These are phyloP conservation scores for Cyanistes caeruleus DNA, from an alignment of 2,113 vertebrate species.

Conservation along the genomic window DNA sequence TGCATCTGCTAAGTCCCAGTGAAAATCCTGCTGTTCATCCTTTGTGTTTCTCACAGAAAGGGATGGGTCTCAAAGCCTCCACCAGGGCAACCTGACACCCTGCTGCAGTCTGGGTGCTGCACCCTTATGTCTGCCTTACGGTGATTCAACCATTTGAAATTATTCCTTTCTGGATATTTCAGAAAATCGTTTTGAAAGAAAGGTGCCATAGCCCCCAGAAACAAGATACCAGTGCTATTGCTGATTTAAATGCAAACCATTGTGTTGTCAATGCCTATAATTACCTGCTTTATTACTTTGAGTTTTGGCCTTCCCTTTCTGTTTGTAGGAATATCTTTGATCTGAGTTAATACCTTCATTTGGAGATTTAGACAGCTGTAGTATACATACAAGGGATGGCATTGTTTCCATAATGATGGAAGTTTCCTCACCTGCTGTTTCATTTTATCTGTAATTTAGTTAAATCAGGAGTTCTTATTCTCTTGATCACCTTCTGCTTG, in stretches of 20 bases:
- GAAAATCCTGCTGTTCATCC: neutral
- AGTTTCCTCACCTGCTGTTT: constrained; percentile 25
- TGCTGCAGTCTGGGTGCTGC: neutral
- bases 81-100: neutral
- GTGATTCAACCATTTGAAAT: neutral
- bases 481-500: constrained; percentile 5
- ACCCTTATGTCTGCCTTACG: neutral
- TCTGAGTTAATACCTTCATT: constrained; percentile 39
- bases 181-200: constrained; percentile 21
- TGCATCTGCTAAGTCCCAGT: neutral
- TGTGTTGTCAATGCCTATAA: constrained; percentile 19
- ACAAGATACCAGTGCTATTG: neutral
- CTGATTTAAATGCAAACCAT: neutral
- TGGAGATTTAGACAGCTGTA: constrained; percentile 37
- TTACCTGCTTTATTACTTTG: constrained; percentile 3
- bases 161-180: neutral
- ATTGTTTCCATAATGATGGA: constrained; percentile 47
- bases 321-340: constrained; percentile 47
- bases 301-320: neutral
- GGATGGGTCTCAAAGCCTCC: neutral
- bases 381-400: constrained; percentile 4
- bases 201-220: neutral
- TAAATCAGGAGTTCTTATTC: constrained; percentile 24
- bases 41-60: neutral
- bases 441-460: neutral